Evolutionary conservation across 2,113 vertebrate species (phyloP).

Genomic region (Ailuropoda melanoleuca): DNA sequence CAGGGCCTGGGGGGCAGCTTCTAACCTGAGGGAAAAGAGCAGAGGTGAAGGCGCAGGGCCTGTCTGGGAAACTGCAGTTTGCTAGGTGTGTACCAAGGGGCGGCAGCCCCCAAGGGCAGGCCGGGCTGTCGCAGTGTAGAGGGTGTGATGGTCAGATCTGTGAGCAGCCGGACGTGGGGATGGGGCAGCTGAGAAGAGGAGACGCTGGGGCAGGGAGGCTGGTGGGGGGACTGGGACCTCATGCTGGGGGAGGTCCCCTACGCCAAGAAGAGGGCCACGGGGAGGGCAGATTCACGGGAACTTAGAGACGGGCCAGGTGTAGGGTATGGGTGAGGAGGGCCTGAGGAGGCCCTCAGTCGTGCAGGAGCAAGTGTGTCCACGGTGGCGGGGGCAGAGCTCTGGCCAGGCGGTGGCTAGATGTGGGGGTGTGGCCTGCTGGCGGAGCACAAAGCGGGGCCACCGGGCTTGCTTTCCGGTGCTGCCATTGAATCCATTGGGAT

Average conservation of each 20-base stretch:
- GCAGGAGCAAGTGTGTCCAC: background rate
- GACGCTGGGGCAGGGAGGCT: background rate
- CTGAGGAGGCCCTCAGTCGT: too few species aligned
- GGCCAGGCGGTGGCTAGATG: background rate
- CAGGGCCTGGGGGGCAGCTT: background rate
- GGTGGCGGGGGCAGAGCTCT: background rate
- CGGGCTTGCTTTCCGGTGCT: background rate
- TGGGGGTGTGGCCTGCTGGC: background rate
- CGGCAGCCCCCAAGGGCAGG: background rate
- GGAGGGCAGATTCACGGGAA: background rate
- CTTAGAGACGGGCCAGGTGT: background rate
- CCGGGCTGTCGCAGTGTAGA: too few species aligned
- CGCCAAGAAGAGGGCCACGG: background rate
- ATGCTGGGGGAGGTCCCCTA: background rate
- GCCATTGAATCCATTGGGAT: background rate
- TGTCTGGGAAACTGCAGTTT: background rate
- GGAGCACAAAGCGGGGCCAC: background rate
- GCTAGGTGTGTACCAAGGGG: background rate
- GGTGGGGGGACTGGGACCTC: background rate
- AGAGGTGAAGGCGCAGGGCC: background rate
- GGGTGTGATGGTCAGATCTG: background rate
- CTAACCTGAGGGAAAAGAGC: background rate
- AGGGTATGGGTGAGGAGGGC: background rate
- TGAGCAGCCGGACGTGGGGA: background rate
- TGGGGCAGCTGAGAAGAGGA: too few species aligned